These are phyloP conservation scores for Drosophila affinis DNA, from an alignment of 2,888 invertebrate genomes.

Conservation along the genomic window DNA sequence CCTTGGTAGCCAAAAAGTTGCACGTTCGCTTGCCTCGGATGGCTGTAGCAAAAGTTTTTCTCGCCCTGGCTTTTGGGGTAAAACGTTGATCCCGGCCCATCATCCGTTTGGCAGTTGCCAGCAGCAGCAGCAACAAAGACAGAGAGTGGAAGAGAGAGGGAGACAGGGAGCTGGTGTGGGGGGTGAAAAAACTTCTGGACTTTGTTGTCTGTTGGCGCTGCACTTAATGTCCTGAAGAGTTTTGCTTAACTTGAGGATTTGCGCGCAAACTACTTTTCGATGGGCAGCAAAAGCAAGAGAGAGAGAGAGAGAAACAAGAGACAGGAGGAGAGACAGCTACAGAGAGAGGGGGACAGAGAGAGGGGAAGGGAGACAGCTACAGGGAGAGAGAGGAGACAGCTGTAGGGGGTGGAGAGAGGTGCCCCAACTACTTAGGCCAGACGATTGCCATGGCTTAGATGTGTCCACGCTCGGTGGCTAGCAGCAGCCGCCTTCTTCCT, in stretches of 20 bases:
- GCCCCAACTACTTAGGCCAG: conserved; percentile 81
- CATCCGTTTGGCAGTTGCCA: conserved; percentile 67
- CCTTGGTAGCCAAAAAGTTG: conserved; percentile 70
- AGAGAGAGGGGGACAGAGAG: conserved; percentile 1
- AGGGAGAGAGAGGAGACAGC: not conserved
- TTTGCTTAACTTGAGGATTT: conserved; percentile 78
- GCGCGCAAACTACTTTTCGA: conserved; percentile 79
- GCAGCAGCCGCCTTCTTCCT: not conserved
- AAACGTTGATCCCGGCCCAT: conserved; percentile 81
- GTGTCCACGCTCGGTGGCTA: conserved; percentile 42
- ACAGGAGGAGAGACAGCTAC: not conserved
- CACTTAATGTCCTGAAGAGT: conserved; percentile 67
- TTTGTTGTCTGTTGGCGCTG: conserved; percentile 67
- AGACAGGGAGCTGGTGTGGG: conserved; percentile 61
- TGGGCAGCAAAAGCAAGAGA: conserved; percentile 51
- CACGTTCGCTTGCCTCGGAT: conserved; percentile 51
- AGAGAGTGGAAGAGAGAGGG: conserved; percentile 57
- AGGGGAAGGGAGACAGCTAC: not conserved
- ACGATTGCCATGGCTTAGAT: conserved; percentile 80
- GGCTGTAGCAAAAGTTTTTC: conserved; percentile 61
- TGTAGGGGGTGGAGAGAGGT: conserved; percentile 10
- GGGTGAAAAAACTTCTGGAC: conserved; percentile 32
- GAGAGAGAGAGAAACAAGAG: conserved; percentile 1
- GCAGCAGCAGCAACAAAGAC: conserved; percentile 18
- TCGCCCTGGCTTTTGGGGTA: conserved; percentile 62